Evolutionary conservation across 2,113 vertebrate genomes (phyloP), one percentile per base, ranked within the genome.

Genomic region (Acanthisitta chloris): DNA sequence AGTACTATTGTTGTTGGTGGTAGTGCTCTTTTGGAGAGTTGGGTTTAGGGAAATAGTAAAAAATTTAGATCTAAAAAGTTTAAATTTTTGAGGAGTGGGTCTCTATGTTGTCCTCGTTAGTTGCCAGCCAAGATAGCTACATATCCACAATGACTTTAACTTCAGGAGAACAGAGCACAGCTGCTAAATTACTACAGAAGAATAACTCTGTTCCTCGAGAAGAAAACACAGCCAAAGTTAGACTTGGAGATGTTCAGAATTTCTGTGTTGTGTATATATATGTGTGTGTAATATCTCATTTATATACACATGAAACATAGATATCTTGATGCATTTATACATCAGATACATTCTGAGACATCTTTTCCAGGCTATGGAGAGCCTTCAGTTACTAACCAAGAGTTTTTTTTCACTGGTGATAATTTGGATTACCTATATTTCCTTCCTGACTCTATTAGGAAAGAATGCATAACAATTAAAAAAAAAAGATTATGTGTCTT

Each of bases 401-500:
- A 6, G n/a, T n/a, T 69, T 17, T 82, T 73, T 49, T 57, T 72
- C 17, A 51, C 14, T 12, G 31, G 11, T 34, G 21, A 29, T 48
- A n/a, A 83, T 80, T 81, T 17, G 55, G 57, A 48, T n/a, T 36
- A 71, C 34, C 10, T 59, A 42, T 34, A 82, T 54, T 55, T 81
- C 43, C 33, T 94, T 55, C 52, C 55, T 34, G 5, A 73, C 34
- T 90, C 78, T 71, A 92, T 48, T 55, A 78, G 86, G 23, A 33
- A 69, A 38, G 18, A 21, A 2, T 46, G 38, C 23, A 51, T 64
- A 94, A 12, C 14, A 70, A 78, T 79, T 78, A 94, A 82, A 92
- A 93, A 80, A 80, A 67, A 85, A 92, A 86, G 31, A 61, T 49
- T 78, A 51, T 45, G 51, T 76, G 11, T 58, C 55, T 94, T 61